Evolutionary conservation across 1,140 invertebrate species (phyloP), one percentile per base, ranked within the genome.

Genomic region (Bombus superbus): DNA sequence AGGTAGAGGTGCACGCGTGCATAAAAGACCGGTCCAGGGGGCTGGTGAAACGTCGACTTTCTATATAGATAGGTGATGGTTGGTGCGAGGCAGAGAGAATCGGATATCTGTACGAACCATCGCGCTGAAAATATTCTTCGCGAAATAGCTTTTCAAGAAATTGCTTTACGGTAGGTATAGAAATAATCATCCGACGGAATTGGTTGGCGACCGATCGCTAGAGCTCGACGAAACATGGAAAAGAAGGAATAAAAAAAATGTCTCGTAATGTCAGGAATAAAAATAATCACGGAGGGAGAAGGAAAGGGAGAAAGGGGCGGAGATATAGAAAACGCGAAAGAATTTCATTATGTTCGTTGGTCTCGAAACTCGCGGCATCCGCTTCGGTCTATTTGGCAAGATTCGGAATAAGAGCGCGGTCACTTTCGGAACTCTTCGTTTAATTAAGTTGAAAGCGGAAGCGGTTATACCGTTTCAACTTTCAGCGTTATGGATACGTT

Each of bases 391-490:
- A 40, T 75, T 82, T 68, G 71, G 1, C 57, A 81, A 53, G 13
- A 38, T 74, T 79, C 57, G 28, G 75, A 42, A 28, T 38, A 53
- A 47, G 47, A 74, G n/a, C 72, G 22, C 22, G 25, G 28, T 35
- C 47, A 69, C n/a, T 88, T 76, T 25, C 47, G 35, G 15, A 71
- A 62, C 80, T 69, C 44, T 81, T 13, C 28, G 77, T 86, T 89
- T 89, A 88, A 88, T 81, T 86, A 88, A 89, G 79, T 25, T 82
- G 79, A 88, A 75, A 88, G 83, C 74, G 15, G 10, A 42, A 76
- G 62, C 13, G 38, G 64, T 87, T 81, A 69, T 64, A 78, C 68
- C 13, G 42, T 79, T 78, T 76, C 80, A 85, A 72, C 75, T 35
- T 38, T 53, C 15, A 18, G 44, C 76, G n/a, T 73, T 44, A 79